Evolutionary conservation across 2,797 vertebrate genomes (phyloP).

Genomic region (Arrhamphus sclerolepis): DNA sequence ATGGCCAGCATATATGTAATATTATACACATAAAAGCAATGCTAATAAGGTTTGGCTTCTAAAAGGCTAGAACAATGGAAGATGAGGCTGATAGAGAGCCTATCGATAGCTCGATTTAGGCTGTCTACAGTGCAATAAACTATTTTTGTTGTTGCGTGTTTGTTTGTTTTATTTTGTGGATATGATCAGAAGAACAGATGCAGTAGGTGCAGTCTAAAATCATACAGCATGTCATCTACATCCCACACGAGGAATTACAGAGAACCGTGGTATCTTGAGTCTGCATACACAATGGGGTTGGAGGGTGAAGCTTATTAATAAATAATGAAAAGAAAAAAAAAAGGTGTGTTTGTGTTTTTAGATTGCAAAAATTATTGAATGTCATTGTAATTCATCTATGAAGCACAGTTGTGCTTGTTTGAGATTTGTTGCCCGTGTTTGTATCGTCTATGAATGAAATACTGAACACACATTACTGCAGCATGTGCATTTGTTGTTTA

Average conservation of each 20-base stretch:
- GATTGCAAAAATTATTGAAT: no score
- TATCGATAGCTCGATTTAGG: conserved; percentile 64
- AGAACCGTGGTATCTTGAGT: conserved; percentile 40
- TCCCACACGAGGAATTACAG: conserved; percentile 32
- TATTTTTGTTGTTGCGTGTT: conserved; percentile 65
- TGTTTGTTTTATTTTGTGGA: conserved; percentile 60
- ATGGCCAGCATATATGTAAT: conserved; percentile 53
- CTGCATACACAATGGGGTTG: neutral
- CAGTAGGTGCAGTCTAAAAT: conserved; percentile 42
- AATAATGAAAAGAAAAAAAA: no score
- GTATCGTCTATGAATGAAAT: conserved; percentile 6
- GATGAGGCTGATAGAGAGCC: conserved; percentile 52
- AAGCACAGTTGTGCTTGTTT: neutral
- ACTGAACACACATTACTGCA: neutral
- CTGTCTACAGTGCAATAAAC: conserved; percentile 62
- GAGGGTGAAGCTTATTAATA: no score
- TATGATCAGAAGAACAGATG: conserved; percentile 71
- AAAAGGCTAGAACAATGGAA: conserved; percentile 33
- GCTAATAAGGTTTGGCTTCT: conserved; percentile 64
- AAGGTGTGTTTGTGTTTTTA: no score
- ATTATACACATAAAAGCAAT: conserved; percentile 65
- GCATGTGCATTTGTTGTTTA: conserved; percentile 15
- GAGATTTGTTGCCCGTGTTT: neutral
- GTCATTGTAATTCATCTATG: no score
- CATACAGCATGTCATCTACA: conserved; percentile 36